phyloP scores from a whole-genome alignment of 1,140 invertebrate species.

The Brachionus sp. region DNA sequence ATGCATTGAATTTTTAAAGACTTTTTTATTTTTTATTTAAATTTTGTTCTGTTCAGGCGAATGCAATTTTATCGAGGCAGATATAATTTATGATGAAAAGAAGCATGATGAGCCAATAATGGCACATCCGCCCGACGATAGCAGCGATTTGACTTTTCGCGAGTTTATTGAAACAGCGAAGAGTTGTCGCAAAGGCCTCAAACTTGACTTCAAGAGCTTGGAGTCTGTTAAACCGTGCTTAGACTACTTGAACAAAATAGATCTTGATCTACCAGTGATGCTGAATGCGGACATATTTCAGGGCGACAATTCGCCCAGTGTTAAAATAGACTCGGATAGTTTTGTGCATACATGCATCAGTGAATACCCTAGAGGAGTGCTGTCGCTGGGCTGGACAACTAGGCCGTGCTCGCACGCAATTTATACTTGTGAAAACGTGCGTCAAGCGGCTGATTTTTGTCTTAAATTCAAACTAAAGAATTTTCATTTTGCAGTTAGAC shows the following conservation, averaged over 20 bases:
- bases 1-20: background rate
- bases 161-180: background rate
- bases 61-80: conserved; percentile 24
- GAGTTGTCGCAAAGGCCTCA: background rate
- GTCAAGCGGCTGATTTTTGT: background rate
- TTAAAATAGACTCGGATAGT: background rate
- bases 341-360: background rate
- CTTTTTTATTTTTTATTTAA: background rate
- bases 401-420: background rate
- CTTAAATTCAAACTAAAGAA: background rate
- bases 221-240: background rate
- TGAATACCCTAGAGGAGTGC: background rate
- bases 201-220: conserved; percentile 34
- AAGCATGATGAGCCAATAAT: conserved; percentile 37
- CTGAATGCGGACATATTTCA: conserved; percentile 40
- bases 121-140: conserved; percentile 5
- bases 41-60: background rate
- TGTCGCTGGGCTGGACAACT: conserved; percentile 44
- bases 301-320: background rate
- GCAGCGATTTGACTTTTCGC: conserved; percentile 27
- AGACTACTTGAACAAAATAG: background rate
- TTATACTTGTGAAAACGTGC: background rate
- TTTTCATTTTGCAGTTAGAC: background rate
- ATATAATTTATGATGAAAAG: background rate
- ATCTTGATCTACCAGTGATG: conserved; percentile 10